Evolutionary conservation across 2,888 invertebrate species (phyloP), one percentile per base, ranked within the genome.

Genomic region (Andrena trimmerana): DNA sequence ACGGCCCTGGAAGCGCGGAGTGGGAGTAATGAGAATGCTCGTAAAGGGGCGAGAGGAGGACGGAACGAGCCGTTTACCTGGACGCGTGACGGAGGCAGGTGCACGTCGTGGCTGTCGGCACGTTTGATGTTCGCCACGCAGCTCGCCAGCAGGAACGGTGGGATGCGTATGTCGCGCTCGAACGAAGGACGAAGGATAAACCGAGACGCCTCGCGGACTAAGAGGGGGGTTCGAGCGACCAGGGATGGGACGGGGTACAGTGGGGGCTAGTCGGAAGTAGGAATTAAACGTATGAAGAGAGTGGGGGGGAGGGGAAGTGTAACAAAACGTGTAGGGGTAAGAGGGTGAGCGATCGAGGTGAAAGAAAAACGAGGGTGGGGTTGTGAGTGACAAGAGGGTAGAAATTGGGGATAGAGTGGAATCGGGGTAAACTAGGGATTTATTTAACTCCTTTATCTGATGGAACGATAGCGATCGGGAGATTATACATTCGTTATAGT

Each of bases 31-130:
- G 90, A 90, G 89, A 90, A 90, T 88, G 87, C 81, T 82, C 83
- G 78, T 74, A 70, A 69, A 82, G 69, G 81, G 84, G 84, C 68
- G 81, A 78, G 87, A 89, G 84, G 57, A 85, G 86, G 89, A 90
- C 60, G 81, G 83, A 81, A 87, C 78, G 85, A 86, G 85, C 85
- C 88, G 89, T 85, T 88, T 87, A 88, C 87, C 79, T 85, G 88
- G 83, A 86, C 86, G 90, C 89, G 87, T 87, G 91, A 91, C 90
- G 86, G 86, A 90, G 91, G 90, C 91, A 91, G 91, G 91, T 91
- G 91, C 88, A 79, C 90, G 87, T 90, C 88, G 81, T 83, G 87
- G 88, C 86, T 88, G 91, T 92, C 91, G 91, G 91, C 90, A 84
- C 90, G 85, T 91, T 91, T 91, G 91, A 91, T 91, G 88, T 91